phyloP scores from a whole-genome alignment of 2,888 invertebrate genomes.

The Caenorhabditis sp. region DNA sequence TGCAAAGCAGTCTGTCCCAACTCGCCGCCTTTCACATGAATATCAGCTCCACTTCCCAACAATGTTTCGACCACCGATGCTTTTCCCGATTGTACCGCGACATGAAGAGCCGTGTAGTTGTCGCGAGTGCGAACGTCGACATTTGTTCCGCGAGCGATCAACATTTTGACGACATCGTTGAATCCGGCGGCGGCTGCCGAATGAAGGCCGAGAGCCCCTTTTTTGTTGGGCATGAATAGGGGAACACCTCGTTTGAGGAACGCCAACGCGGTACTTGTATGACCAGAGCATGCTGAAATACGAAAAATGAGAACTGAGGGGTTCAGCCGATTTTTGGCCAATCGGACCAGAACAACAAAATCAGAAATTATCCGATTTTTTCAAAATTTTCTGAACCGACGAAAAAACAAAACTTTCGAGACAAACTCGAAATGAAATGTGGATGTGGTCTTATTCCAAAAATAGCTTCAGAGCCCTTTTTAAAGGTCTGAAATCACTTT shows the following conservation, averaged over 20 bases:
- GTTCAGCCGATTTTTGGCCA: no score
- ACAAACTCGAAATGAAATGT: no score
- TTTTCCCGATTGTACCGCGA: constrained; percentile 80
- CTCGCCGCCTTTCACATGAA: constrained; percentile 82
- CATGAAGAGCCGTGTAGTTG: constrained; percentile 95
- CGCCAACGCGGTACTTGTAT: constrained; percentile 97
- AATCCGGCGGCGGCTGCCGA: constrained; percentile 96
- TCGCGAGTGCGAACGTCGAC: constrained; percentile 96
- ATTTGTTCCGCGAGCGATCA: constrained; percentile 93
- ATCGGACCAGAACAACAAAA: no score
- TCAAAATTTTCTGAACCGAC: no score
- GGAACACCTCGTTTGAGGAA: constrained; percentile 98
- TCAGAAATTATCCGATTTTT: no score
- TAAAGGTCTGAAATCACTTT: background rate
- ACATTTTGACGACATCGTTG: constrained; percentile 79
- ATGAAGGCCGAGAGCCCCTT: constrained; percentile 94
- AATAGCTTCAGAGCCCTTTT: no score
- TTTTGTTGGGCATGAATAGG: constrained; percentile 98
- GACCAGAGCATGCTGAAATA: constrained; percentile 83
- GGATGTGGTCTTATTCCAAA: no score
- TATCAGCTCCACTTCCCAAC: constrained; percentile 94
- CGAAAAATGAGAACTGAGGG: no score
- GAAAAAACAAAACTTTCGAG: no score
- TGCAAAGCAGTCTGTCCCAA: constrained; percentile 93
- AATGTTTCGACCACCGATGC: constrained; percentile 73